Evolutionary conservation across 2,888 invertebrate species (phyloP), one percentile per base, ranked within the genome.

Genomic region (Gari tellinella): DNA sequence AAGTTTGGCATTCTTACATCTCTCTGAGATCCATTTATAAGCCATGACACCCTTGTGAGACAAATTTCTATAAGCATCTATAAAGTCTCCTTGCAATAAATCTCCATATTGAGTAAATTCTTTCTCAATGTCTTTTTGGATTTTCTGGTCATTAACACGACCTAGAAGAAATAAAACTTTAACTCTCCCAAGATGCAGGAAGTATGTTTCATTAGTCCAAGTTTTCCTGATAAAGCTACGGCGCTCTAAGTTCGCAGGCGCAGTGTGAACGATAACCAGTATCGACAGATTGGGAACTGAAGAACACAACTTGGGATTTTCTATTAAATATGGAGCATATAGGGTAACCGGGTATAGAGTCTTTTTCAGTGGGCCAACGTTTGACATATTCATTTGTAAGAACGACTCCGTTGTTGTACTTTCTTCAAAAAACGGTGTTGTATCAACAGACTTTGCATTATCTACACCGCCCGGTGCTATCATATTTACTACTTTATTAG

Each of bases 11-110:
- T 86, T 79, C 25, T 49, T 41, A 45, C 87, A 86, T 40, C 72
- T 55, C 14, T 72, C 70, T 8, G 81, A 52, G 14, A 86, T 73
- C 86, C 86, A 87, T 31, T 81, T 79, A 41, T 85, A 75, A 7
- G 80, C 86, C 76, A 87, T 70, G 8, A 87, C 79, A 8, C 79
- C 83, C 63, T 87, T 87, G 37, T 79, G 70, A 8, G 86, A 85
- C 1, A 85, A 65, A 64, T 85, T 86, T 52, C 76, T 72, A 55
- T 84, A 82, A 5, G 77, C 67, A 45, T 87, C 87, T 1, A 57
- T 46, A 63, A 86, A 87, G 51, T 86, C 81, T 1, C 86, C 87
- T 52, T 85, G 84, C 7, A 87, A 65, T 15, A 86, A 61, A 31
- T 87, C 87, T 17, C 74, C 64, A 55, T 83, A 64, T 12, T 46